Evolutionary conservation across 2,113 vertebrate species (phyloP).

Genomic region (Silurus asotus): DNA sequence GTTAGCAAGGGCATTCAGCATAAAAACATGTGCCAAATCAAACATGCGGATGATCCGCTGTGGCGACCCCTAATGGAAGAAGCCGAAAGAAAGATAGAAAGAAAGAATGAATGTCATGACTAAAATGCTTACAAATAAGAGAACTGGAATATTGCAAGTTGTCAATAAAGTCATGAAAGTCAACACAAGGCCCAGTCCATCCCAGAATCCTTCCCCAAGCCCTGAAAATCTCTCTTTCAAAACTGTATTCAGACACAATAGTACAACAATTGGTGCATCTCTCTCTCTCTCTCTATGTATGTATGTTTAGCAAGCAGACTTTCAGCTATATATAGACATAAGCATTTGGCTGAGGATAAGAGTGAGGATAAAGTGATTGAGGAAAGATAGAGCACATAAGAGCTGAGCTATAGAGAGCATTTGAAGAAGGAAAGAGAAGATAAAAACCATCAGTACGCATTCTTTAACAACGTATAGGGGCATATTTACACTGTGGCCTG

Average conservation of each 20-base stretch:
- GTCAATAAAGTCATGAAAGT: neutral
- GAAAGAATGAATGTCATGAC: neutral
- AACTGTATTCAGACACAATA: neutral
- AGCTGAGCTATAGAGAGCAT: neutral
- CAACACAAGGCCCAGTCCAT: neutral
- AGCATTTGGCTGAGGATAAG: neutral
- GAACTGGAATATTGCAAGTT: neutral
- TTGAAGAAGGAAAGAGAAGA: neutral
- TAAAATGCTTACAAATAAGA: neutral
- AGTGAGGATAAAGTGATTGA: neutral
- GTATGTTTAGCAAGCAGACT: neutral
- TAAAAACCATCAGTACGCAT: neutral
- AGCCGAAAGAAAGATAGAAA: no score
- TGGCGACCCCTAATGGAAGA: no score
- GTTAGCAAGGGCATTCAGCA: no score
- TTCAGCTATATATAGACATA: conserved; percentile 5
- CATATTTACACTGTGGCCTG: neutral
- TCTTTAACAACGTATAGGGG: neutral
- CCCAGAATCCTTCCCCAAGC: neutral
- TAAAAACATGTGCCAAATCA: no score
- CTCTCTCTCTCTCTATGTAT: neutral
- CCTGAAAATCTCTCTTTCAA: neutral
- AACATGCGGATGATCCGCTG: no score
- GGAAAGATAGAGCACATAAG: neutral
- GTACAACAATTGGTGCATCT: neutral